phyloP scores from a whole-genome alignment of 2,797 vertebrate species.

The Centroberyx gerrardi region DNA sequence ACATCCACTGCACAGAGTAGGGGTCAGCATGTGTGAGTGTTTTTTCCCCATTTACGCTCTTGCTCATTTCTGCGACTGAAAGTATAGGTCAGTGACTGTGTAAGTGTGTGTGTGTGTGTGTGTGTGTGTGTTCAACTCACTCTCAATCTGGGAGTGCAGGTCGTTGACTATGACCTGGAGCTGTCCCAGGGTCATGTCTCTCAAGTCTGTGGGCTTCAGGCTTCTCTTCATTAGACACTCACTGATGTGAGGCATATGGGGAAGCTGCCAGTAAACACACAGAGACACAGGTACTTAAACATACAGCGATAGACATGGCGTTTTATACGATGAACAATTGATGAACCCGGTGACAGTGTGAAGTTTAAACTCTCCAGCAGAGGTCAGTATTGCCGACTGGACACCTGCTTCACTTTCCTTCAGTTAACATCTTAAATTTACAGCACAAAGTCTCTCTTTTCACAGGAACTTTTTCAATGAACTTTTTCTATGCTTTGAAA shows the following conservation, averaged over 20 bases:
- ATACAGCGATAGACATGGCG: slow-evolving; percentile 1
- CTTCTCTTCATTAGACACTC: slow-evolving; percentile 99
- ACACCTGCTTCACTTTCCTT: neutral
- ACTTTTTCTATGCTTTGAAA: neutral
- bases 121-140: slow-evolving; percentile 84
- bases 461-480: no score
- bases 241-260: slow-evolving; percentile 98
- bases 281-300: neutral
- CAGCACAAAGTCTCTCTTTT: neutral
- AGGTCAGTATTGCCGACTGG: slow-evolving; percentile 21
- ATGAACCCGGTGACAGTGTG: neutral
- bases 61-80: slow-evolving; percentile 68
- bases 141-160: slow-evolving; percentile 98
- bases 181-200: slow-evolving; percentile 97
- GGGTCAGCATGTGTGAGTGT: slow-evolving; percentile 55
- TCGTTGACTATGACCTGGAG: slow-evolving; percentile 99
- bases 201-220: slow-evolving; percentile 94
- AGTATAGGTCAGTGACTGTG: slow-evolving; percentile 34
- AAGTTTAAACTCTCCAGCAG: slow-evolving; percentile 14
- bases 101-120: slow-evolving; percentile 9
- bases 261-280: slow-evolving; percentile 85
- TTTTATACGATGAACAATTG: slow-evolving; percentile 6
- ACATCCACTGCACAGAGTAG: slow-evolving; percentile 56
- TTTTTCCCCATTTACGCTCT: slow-evolving; percentile 63
- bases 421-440: neutral